Evolutionary conservation across 2,888 invertebrate species (phyloP).

Genomic region (Ferdinandea cuprea): DNA sequence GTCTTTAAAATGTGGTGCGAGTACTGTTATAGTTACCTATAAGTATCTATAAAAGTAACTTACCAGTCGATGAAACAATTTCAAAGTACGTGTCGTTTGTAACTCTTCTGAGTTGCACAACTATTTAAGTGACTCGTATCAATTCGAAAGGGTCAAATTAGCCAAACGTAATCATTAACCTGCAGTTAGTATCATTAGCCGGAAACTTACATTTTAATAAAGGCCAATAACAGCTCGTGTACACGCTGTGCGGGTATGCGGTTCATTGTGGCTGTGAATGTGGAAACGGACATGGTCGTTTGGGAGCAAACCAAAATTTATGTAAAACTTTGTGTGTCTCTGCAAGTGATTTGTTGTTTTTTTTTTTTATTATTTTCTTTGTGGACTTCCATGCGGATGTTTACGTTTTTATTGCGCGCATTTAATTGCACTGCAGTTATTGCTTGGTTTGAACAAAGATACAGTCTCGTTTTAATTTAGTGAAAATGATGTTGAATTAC

Average conservation of each 20-base stretch:
- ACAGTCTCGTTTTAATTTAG: constrained; percentile 5
- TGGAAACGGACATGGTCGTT: no score
- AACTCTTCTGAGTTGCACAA: not conserved
- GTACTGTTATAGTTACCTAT: not conserved
- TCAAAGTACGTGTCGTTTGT: constrained; percentile 54
- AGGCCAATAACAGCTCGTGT: no score
- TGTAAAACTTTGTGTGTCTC: not conserved
- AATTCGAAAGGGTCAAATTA: not conserved
- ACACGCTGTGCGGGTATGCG: no score
- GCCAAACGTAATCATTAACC: not conserved
- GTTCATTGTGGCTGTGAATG: no score
- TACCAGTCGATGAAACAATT: constrained; percentile 65
- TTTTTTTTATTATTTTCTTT: no score
- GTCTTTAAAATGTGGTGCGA: constrained; percentile 22
- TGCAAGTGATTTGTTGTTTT: no score
- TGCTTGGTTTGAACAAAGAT: constrained; percentile 13
- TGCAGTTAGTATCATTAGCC: not conserved
- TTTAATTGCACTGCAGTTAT: constrained; percentile 54
- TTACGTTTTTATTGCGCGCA: constrained; percentile 36
- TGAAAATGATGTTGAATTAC: constrained; percentile 8
- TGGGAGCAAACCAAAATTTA: no score
- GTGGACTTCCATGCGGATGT: constrained; percentile 11
- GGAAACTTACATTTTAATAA: no score
- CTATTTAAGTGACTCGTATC: not conserved
- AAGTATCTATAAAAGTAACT: constrained; percentile 42